Percentiles rank a stretch among this genome's conserved stretches.
Evolutionary conservation across 1,140 invertebrate genomes (phyloP).

Genomic region (Brachionus rubens): DNA sequence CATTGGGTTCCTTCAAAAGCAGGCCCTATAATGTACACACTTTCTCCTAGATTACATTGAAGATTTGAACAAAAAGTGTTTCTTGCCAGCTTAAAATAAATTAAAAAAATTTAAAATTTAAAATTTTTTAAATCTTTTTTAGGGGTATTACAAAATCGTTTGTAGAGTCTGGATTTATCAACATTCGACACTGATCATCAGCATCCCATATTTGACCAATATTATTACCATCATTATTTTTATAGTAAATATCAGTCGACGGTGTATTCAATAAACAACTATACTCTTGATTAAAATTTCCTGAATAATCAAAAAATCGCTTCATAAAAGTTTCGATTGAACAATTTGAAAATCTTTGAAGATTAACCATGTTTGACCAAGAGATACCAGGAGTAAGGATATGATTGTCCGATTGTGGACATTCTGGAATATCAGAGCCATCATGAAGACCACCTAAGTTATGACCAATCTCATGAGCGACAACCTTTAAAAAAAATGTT

Average conservation of each 20-base stretch:
- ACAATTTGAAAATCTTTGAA: constrained; percentile 14
- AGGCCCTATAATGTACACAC: background rate
- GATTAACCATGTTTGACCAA: background rate
- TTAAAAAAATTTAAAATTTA: background rate
- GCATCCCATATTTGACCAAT: background rate
- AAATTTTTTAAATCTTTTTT: background rate
- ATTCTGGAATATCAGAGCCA: background rate
- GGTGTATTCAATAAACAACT: background rate
- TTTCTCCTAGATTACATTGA: background rate
- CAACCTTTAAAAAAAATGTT: background rate
- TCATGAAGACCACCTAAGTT: constrained; percentile 6
- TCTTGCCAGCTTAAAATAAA: background rate
- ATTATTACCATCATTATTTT: background rate
- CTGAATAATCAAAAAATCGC: background rate
- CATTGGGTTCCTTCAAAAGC: constrained; percentile 19
- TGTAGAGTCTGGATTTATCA: background rate
- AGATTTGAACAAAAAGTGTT: background rate
- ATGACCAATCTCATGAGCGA: constrained; percentile 17
- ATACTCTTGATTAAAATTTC: background rate
- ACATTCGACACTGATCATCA: constrained; percentile 1
- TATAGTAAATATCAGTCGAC: background rate
- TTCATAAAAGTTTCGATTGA: background rate
- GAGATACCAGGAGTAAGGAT: background rate
- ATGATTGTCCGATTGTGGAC: background rate
- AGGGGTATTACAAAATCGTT: background rate